Conservation (phyloP, 2,113 vertebrate species). For the Laterallus jamaicensis region DNA sequence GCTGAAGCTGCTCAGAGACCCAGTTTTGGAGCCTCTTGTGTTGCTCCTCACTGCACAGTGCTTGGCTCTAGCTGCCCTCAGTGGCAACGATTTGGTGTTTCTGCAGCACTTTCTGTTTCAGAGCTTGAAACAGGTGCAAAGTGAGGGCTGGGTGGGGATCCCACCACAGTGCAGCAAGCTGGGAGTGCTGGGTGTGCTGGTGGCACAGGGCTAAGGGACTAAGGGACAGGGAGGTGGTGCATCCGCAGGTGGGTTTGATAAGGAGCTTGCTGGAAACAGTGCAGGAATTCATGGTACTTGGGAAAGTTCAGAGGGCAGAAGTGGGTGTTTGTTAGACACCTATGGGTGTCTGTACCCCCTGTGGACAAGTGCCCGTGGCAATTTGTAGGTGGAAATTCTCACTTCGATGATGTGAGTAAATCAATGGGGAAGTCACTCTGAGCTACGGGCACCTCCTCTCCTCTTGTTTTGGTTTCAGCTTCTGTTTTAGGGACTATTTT, state of each 20-base stretch:
- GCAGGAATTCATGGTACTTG: background rate
- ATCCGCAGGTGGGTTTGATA: background rate
- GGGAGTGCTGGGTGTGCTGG: background rate
- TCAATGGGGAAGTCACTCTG: background rate
- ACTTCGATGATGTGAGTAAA: background rate
- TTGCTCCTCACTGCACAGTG: background rate
- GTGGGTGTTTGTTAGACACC: too few species aligned
- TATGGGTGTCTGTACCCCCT: background rate
- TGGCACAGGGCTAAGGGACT: background rate
- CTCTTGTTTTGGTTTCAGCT: background rate
- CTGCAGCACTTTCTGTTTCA: background rate
- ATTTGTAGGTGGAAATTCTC: background rate
- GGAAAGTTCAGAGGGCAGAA: background rate
- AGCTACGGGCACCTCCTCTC: background rate
- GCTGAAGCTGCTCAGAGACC: background rate
- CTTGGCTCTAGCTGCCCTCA: background rate
- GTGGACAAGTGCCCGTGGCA: accelerated
- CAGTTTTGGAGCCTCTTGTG: accelerated
- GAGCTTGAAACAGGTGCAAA: background rate
- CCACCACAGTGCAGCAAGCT: background rate
- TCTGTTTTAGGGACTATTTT: background rate
- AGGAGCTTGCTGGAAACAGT: background rate
- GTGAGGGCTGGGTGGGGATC: background rate
- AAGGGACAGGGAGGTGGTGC: background rate
- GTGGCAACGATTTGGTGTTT: background rate